Conservation (phyloP, 2,888 invertebrate species). For the Hipparchia semele region DNA sequence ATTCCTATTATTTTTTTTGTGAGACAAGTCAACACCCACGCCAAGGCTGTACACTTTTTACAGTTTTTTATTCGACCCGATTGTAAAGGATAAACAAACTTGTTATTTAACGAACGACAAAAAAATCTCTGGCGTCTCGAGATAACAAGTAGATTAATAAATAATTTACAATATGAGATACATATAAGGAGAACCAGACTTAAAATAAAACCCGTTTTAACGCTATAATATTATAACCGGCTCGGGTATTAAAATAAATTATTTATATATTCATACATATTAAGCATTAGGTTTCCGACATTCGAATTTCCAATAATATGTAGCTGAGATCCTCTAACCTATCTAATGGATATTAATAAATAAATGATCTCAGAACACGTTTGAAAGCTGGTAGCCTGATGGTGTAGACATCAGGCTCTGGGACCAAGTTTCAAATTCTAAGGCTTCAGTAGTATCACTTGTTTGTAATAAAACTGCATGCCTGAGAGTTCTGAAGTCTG, state of each 20-base stretch:
- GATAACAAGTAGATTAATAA: conserved; percentile 34
- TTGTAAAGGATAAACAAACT: conserved; percentile 39
- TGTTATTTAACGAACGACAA: conserved; percentile 33
- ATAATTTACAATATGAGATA: conserved; percentile 28
- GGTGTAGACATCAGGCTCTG: too few species aligned
- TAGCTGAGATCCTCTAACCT: background rate
- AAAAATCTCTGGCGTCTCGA: conserved; percentile 37
- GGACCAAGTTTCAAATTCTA: too few species aligned
- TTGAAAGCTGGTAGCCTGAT: too few species aligned
- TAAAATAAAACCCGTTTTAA: conserved; percentile 34
- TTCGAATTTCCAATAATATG: background rate
- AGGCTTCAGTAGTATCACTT: too few species aligned
- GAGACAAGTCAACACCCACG: conserved; percentile 40
- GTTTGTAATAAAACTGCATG: too few species aligned
- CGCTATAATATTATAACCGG: conserved; percentile 27
- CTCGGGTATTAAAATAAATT: conserved; percentile 28
- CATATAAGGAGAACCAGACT: conserved; percentile 3
- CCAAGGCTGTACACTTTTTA: conserved; percentile 43
- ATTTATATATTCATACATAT: background rate
- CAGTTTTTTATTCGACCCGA: conserved; percentile 34
- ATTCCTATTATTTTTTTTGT: conserved; percentile 38
- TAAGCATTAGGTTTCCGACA: background rate
- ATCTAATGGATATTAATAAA: too few species aligned
- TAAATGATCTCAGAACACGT: too few species aligned
- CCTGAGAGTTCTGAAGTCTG: too few species aligned